Base-by-base conservation (phyloP, 1,140 invertebrate genomes). In the Drosophila guanche region DNA sequence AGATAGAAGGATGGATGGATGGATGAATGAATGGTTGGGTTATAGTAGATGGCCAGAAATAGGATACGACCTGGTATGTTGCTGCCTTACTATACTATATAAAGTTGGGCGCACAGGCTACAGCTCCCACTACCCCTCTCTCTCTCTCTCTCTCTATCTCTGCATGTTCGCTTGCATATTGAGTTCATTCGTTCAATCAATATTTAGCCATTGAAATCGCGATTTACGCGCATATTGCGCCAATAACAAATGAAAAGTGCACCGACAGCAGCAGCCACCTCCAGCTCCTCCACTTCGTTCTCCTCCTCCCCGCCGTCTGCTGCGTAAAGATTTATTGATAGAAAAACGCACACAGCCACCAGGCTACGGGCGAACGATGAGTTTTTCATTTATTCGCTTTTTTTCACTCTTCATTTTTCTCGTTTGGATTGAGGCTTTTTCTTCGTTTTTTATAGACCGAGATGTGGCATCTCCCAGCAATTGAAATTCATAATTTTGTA, bases 141-240 rank as follows among this genome's bases (percentile, higher is more conserved):
- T 5, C 4, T 12, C 53, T 27, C 22, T 42, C 8, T 43, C 45
- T 40, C 16, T 25, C 33, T 16, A 16, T 45, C n/a, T 41, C n/a
- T n/a, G n/a, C n/a, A n/a, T n/a, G n/a, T n/a, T 20, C 29, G 42
- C 37, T 43, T 86, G 65, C 77, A 85, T 78, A 85, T 85, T 85
- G 81, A 86, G 81, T 85, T 86, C 81, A 81, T 77, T 85, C 81
- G 84, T 85, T 85, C 81, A 85, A 85, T 85, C 81, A 85, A 85
- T 85, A 85, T 85, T 85, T 80, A 86, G 80, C 81, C 60, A 76
- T 81, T 86, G 81, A 85, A 85, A 85, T 85, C 81, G 73, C 81
- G 81, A 85, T 85, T 85, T 85, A 81, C 81, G 81, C 83, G 81
- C 81, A 86, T 86, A 85, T 86, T 86, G 80, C 81, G 73, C 80